Conservation (phyloP, 1,140 invertebrate species). For the Microplitis demolitor region DNA sequence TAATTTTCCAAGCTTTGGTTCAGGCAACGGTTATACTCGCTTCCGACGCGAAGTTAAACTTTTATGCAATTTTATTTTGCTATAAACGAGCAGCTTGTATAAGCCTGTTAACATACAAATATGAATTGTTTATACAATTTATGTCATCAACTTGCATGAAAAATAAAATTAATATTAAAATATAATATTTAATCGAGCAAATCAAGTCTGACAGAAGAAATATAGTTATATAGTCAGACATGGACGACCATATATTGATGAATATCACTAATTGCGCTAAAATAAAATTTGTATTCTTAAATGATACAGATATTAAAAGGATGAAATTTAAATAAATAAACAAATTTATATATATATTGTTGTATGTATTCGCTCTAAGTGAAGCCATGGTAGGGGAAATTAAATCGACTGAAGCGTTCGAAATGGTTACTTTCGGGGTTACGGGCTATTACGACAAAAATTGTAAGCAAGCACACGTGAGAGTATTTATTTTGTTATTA, state of each 20-base stretch:
- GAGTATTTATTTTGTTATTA: too few relatives aligned
- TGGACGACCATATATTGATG: background rate
- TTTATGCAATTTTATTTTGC: background rate
- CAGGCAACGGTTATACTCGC: background rate
- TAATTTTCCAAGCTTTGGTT: background rate
- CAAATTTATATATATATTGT: too few relatives aligned
- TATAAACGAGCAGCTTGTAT: background rate
- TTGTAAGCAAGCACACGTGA: too few relatives aligned
- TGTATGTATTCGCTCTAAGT: too few relatives aligned
- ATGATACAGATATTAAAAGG: too few relatives aligned
- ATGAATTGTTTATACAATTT: background rate
- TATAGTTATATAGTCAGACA: background rate
- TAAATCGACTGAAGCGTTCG: too few relatives aligned
- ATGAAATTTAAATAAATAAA: too few relatives aligned
- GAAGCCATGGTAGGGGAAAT: too few relatives aligned
- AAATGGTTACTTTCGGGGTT: too few relatives aligned
- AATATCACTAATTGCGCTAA: too few relatives aligned
- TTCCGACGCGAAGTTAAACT: background rate
- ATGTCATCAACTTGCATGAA: background rate
- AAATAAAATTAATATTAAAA: background rate
- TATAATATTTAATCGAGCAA: background rate
- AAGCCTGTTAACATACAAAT: background rate
- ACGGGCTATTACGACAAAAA: too few relatives aligned
- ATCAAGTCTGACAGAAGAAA: background rate
- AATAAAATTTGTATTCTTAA: too few relatives aligned